Evolutionary conservation across 1,140 invertebrate species (phyloP), one percentile per base, ranked within the genome.

Genomic region (Rhyacophila brunnea): DNA sequence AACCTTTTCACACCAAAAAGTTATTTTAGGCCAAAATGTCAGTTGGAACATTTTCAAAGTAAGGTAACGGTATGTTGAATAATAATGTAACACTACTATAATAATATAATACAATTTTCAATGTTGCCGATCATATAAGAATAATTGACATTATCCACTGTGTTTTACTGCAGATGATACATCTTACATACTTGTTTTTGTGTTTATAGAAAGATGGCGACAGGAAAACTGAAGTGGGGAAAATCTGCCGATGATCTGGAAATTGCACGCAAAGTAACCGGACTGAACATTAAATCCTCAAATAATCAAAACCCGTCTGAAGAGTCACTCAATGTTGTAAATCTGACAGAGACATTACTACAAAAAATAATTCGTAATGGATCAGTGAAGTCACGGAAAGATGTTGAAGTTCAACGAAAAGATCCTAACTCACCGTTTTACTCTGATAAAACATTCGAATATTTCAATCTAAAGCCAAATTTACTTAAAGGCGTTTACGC

Each of bases 401-500:
- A 95, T 64, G 80, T 97, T 52, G 94, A 97, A 75, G 75, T 98
- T 38, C 89, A 94, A 70, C 83, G 93, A 60, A 91, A 90, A 70
- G 91, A 98, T 80, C 95, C 95, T 0, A 90, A 87, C 62, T 96
- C 93, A 6, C 95, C 96, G 2, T 77, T 98, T 15, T 92, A 93
- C 80, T 96, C 93, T 32, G 89, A 96, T 0, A 97, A 96, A 80
- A 87, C 88, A 1, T 99, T 98, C 78, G 94, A 98, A 80, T 93
- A 91, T 15, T 75, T 99, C 38, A 88, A 95, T 74, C 81, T 98
- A 56, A 93, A 93, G 71, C 90, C 91, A 23, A 90, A 93, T 67
- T 77, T 98, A 23, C 77, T 98, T 11, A 92, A 94, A 79, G 96
- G 96, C 58, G 89, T 99, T 17, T 98, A 96, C 78, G 87, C 83